Evolutionary conservation across 2,113 vertebrate genomes (phyloP).

Genomic region (Pomatorhinus ruficollis): DNA sequence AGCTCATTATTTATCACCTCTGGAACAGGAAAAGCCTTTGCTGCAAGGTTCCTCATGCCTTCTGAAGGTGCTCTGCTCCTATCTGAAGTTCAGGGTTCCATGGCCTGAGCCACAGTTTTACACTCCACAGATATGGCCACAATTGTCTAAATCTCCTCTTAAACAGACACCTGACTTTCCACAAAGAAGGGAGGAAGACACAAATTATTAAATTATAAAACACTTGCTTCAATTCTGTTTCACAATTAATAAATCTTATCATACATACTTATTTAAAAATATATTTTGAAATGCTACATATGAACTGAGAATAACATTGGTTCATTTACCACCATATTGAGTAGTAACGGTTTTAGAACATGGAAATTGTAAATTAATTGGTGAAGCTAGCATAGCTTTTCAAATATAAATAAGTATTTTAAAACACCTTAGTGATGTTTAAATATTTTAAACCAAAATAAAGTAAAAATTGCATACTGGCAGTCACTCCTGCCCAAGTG

Average conservation of each 20-base stretch:
- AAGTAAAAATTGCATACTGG: conserved; percentile 12
- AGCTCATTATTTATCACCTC: neutral
- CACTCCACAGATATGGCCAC: neutral
- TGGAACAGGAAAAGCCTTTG: neutral
- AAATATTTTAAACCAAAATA: neutral
- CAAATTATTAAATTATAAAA: conserved; percentile 13
- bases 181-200: neutral
- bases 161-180: neutral
- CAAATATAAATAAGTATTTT: neutral
- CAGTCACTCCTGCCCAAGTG: neutral
- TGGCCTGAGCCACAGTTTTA: neutral
- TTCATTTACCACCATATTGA: neutral
- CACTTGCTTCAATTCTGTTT: neutral
- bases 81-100: neutral
- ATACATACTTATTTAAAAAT: conserved; percentile 37
- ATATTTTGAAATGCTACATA: conserved; percentile 58
- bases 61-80: neutral
- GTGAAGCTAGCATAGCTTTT: neutral
- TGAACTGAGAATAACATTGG: neutral
- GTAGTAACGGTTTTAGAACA: neutral
- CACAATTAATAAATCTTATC: neutral
- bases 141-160: neutral
- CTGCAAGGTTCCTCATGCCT: neutral
- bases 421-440: conserved; percentile 11
- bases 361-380: neutral